A percentile compares a stretch with the other conserved stretches of the same genome.
These are phyloP conservation scores for Cryptotis parvus DNA, from an alignment of 2,113 vertebrate species.

Conservation along the genomic window DNA sequence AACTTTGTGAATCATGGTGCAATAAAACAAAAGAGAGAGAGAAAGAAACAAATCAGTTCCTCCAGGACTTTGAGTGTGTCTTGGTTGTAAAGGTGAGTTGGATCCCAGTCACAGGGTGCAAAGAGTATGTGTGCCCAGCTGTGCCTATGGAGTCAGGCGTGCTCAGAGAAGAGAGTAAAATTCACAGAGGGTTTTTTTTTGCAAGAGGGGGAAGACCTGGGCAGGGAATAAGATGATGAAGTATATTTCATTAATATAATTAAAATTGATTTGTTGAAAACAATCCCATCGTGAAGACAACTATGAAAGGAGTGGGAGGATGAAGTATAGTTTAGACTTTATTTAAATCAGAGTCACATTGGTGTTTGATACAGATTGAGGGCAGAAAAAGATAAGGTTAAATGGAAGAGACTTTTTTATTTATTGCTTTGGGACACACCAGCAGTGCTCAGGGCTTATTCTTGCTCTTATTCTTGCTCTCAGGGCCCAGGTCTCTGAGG, in stretches of 20 bases:
- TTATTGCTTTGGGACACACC: background rate
- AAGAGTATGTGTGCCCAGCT: background rate
- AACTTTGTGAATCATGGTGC: no score
- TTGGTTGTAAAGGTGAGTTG: background rate
- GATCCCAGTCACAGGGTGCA: background rate
- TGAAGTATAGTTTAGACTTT: slow-evolving; percentile 10
- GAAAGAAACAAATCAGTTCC: background rate
- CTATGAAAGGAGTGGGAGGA: background rate
- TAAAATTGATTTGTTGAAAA: background rate
- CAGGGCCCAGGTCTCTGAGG: no score
- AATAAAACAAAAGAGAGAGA: no score
- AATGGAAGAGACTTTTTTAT: background rate
- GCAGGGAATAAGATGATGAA: background rate
- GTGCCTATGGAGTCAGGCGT: no score
- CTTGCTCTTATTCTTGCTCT: no score
- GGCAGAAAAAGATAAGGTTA: background rate
- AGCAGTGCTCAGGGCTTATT: background rate
- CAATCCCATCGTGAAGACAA: background rate
- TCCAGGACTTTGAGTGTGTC: background rate
- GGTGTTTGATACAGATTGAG: background rate
- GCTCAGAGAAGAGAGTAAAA: background rate
- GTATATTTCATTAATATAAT: no score
- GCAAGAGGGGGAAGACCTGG: no score
- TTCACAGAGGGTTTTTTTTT: background rate
- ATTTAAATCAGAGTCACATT: background rate